Evolutionary conservation across 1,140 invertebrate species (phyloP), one percentile per base, ranked within the genome.

Genomic region (Chironomus tepperi): DNA sequence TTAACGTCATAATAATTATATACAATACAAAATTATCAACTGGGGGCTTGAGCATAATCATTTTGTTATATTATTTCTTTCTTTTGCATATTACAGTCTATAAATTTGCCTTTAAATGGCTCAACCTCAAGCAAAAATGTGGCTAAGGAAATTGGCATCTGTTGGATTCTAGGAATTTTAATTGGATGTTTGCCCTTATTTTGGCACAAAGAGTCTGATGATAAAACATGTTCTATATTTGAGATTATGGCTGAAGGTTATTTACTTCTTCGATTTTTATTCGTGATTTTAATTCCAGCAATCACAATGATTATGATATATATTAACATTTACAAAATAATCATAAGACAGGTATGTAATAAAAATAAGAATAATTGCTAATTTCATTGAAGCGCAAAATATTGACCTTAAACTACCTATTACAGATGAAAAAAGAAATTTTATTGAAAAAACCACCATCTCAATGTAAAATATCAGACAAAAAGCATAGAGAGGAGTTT

Each of bases 231-330:
- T 80, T 89, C 90, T 78, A 95, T 96, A 83, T 89, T 90, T 1
- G 85, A 90, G 78, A 91, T 95, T 42, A 95, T 95, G 91, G 90
- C 93, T 81, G 93, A 93, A 81, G 86, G 92, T 80, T 96, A 93
- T 80, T 87, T 95, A 42, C 89, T 95, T 10, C 95, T 95, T 83
- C 86, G 95, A 0, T 96, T 94, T 80, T 92, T 95, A 78, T 89
- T 89, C 5, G 96, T 94, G 3, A 96, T 96, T 76, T 90, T 96
- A 64, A 91, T 91, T 18, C 94, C 94, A 0, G 91, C 92, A 0
- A 80, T 95, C 2, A 81, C 96, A 16, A 88, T 96, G 81, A 89
- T 90, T 15, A 90, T 88, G n/a, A 95, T 94, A 81, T 96, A 96
- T 82, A 88, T 90, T 43, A 92, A 94, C 79, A 96, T 96, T 75